Conservation (phyloP, 1,140 invertebrate species). For the Drosophila dunni region DNA sequence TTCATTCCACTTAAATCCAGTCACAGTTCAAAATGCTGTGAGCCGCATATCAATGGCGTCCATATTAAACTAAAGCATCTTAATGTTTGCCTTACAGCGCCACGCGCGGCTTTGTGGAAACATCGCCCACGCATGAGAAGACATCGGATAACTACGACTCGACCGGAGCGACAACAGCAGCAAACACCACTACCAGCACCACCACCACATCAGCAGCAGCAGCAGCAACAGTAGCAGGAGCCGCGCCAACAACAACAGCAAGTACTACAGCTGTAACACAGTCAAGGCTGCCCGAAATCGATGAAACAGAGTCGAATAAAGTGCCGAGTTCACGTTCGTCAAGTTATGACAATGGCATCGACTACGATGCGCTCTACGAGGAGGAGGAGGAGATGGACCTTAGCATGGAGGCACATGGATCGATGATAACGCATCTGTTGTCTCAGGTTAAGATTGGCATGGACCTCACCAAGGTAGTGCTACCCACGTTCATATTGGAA, state of each 20-base stretch:
- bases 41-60: slow-evolving; percentile 33
- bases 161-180: slow-evolving; percentile 18
- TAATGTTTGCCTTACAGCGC: slow-evolving; percentile 60
- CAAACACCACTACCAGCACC: slow-evolving; percentile 5
- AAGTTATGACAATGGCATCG: slow-evolving; percentile 85
- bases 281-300: slow-evolving; percentile 59
- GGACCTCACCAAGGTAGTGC: slow-evolving; percentile 98
- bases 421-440: slow-evolving; percentile 96
- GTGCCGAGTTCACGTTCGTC: slow-evolving; percentile 52
- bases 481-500: slow-evolving; percentile 98
- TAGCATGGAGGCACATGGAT: slow-evolving; percentile 97
- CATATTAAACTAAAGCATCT: slow-evolving; percentile 2
- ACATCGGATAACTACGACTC: slow-evolving; percentile 49
- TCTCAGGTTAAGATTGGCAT: slow-evolving; percentile 99
- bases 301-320: slow-evolving; percentile 62
- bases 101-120: slow-evolving; percentile 76
- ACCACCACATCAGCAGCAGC: slow-evolving; percentile 8
- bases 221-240: slow-evolving; percentile 19
- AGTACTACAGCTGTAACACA: slow-evolving; percentile 5
- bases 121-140: slow-evolving; percentile 76
- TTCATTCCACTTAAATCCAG: slow-evolving; percentile 5
- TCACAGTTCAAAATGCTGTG: background rate
- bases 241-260: slow-evolving; percentile 20
- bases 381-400: slow-evolving; percentile 94
- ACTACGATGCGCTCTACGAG: slow-evolving; percentile 94